phyloP scores from a whole-genome alignment of 2,888 invertebrate species.

The Chymomyza caudatula region DNA sequence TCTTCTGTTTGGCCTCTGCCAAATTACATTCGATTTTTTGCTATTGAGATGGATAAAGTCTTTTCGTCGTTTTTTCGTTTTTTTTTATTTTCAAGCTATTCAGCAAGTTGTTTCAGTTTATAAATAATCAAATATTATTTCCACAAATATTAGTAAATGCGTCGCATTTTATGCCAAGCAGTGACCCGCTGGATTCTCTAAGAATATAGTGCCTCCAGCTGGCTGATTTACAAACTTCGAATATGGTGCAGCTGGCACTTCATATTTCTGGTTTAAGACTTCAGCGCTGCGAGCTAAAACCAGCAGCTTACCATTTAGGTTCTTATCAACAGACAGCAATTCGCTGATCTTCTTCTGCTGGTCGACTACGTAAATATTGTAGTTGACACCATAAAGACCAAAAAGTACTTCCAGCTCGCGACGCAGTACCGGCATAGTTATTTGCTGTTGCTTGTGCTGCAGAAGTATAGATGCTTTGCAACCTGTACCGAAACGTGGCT shows the following conservation, averaged over 20 bases:
- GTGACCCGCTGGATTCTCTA: slow-evolving; percentile 63
- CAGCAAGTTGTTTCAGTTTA: not conserved
- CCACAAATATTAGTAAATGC: not conserved
- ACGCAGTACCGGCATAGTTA: slow-evolving; percentile 80
- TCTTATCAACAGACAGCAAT: slow-evolving; percentile 46
- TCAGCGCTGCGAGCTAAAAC: slow-evolving; percentile 50
- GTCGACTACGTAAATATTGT: slow-evolving; percentile 76
- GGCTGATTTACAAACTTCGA: slow-evolving; percentile 62
- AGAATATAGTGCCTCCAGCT: slow-evolving; percentile 55
- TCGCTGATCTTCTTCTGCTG: slow-evolving; percentile 39
- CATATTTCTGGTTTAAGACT: slow-evolving; percentile 12
- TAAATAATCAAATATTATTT: not conserved
- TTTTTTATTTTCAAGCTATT: slow-evolving; percentile 10
- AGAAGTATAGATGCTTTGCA: slow-evolving; percentile 84
- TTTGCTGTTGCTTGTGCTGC: slow-evolving; percentile 81
- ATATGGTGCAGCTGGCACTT: slow-evolving; percentile 48
- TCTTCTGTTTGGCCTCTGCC: too few species aligned
- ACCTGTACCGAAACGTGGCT: slow-evolving; percentile 62
- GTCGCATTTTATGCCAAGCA: slow-evolving; percentile 2
- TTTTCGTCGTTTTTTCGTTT: not conserved
- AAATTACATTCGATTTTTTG: too few species aligned
- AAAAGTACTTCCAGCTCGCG: slow-evolving; percentile 83
- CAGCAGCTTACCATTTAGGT: slow-evolving; percentile 56
- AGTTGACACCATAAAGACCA: slow-evolving; percentile 83
- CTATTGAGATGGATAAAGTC: too few species aligned